phyloP scores from a whole-genome alignment of 2,797 vertebrate genomes.

The Propithecus perrieri region DNA sequence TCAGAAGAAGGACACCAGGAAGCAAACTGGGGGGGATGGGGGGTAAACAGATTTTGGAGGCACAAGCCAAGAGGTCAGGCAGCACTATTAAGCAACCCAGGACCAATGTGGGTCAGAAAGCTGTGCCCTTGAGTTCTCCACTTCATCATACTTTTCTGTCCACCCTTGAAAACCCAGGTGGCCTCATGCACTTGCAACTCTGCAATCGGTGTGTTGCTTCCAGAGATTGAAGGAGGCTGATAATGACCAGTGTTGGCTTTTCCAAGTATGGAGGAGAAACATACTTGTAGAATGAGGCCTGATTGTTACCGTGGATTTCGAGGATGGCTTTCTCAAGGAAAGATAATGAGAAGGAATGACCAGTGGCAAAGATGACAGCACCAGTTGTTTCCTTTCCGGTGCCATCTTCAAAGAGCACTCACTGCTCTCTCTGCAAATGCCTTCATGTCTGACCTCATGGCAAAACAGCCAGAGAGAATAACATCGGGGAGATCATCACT shows the following conservation, averaged over 20 bases:
- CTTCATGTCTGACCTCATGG: constrained; percentile 86
- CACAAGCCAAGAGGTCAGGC: not conserved
- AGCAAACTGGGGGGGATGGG: not conserved
- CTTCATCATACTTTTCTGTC: not conserved
- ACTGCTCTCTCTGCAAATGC: constrained; percentile 84
- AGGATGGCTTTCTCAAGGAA: constrained; percentile 84
- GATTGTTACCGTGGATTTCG: not conserved
- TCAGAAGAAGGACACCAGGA: not conserved
- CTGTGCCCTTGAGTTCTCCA: not conserved
- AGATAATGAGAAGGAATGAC: constrained; percentile 89
- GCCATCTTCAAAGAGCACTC: constrained; percentile 88
- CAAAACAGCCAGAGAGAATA: constrained; percentile 87
- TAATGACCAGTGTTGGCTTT: constrained; percentile 84
- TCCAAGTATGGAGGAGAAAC: constrained; percentile 87
- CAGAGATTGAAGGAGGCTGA: constrained; percentile 87
- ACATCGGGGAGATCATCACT: constrained; percentile 89
- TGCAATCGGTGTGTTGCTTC: constrained; percentile 89
- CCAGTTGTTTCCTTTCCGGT: constrained; percentile 87
- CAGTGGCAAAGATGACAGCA: constrained; percentile 90
- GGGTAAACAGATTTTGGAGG: not conserved
- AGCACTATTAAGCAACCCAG: not conserved
- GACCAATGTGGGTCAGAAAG: not conserved
- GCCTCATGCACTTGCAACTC: constrained; percentile 90
- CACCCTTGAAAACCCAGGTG: constrained; percentile 89
- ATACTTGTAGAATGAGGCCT: constrained; percentile 38